These are phyloP conservation scores for Takifugu bimaculatus DNA, from an alignment of 2,113 vertebrate genomes.

Conservation along the genomic window DNA sequence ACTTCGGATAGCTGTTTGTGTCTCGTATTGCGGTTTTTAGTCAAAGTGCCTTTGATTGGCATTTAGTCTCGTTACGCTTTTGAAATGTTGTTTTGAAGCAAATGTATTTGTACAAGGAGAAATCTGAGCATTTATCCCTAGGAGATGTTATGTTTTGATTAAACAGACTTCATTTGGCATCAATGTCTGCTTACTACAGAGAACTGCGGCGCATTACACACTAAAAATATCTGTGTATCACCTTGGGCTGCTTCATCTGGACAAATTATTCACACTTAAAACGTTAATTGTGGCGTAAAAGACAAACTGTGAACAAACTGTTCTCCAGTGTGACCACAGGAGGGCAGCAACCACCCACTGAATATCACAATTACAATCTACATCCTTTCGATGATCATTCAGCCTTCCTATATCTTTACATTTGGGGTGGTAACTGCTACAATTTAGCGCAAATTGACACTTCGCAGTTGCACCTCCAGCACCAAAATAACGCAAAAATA, in stretches of 20 bases:
- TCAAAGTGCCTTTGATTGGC: constrained; percentile 59
- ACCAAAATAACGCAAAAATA: too few species aligned
- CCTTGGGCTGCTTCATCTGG: too few species aligned
- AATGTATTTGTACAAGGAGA: constrained; percentile 35
- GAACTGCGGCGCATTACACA: too few species aligned
- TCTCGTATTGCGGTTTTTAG: constrained; percentile 58
- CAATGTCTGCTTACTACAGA: neutral
- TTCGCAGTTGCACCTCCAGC: too few species aligned
- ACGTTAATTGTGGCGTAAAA: too few species aligned
- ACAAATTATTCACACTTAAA: too few species aligned
- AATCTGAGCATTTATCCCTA: constrained; percentile 24
- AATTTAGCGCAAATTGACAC: too few species aligned
- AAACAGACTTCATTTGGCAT: constrained; percentile 47
- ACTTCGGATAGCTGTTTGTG: constrained; percentile 29
- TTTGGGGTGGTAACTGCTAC: neutral
- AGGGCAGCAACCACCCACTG: neutral
- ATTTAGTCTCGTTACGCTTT: constrained; percentile 54
- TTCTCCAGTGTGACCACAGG: neutral
- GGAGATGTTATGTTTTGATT: constrained; percentile 54
- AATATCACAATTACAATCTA: too few species aligned
- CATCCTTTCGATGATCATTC: too few species aligned
- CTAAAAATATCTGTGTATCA: too few species aligned
- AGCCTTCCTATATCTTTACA: too few species aligned
- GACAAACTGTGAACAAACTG: neutral
- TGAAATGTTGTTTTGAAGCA: constrained; percentile 42